phyloP scores from a whole-genome alignment of 2,797 vertebrate species.

The Galagoides demidoff region DNA sequence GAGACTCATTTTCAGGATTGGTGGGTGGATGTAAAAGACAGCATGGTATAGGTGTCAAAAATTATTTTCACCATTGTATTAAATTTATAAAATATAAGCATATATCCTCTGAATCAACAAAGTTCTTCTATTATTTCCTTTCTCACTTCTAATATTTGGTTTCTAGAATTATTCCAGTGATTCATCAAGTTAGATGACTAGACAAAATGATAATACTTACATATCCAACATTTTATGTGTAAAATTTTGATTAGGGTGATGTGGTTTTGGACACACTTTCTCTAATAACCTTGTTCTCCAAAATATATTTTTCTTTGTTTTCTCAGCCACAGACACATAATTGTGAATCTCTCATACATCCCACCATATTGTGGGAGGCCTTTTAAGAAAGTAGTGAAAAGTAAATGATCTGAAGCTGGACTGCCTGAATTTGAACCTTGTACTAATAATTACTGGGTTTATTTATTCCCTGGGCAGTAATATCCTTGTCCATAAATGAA shows the following conservation, averaged over 20 bases:
- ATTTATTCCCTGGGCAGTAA: background rate
- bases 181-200: background rate
- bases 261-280: background rate
- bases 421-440: background rate
- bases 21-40: background rate
- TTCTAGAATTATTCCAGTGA: background rate
- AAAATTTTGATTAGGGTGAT: background rate
- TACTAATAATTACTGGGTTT: background rate
- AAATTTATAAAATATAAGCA: background rate
- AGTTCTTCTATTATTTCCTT: background rate
- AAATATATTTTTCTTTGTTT: background rate
- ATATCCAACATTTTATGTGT: background rate
- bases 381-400: background rate
- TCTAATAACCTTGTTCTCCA: background rate
- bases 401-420: background rate
- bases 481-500: background rate
- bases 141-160: background rate
- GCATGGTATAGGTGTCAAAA: background rate
- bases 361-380: background rate
- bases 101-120: background rate
- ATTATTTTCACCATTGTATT: background rate
- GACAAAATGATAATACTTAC: background rate
- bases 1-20: background rate
- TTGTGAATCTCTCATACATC: background rate
- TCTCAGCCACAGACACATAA: background rate